A percentile compares a stretch with the other conserved stretches of the same genome.
Evolutionary conservation across 2,888 invertebrate genomes (phyloP).

Genomic region (Malthinus seriepunctatus): DNA sequence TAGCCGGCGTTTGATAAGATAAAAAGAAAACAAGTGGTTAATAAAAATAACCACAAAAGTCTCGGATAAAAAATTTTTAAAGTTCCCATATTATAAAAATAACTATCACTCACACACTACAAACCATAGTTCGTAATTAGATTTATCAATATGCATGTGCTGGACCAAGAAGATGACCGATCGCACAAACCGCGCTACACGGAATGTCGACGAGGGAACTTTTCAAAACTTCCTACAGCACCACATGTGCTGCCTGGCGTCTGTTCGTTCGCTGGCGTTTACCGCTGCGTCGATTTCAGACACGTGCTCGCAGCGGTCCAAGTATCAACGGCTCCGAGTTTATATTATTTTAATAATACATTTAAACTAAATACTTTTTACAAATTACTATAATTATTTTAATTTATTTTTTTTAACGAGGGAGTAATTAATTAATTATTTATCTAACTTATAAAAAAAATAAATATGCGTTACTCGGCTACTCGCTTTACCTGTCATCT

Average conservation of each 20-base stretch:
- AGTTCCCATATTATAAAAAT: conserved; percentile 33
- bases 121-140: conserved; percentile 25
- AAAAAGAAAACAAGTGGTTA: conserved; percentile 30
- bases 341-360: too few species aligned
- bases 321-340: conserved; percentile 12
- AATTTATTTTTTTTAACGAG: too few species aligned
- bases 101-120: conserved; percentile 30
- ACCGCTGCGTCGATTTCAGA: conserved; percentile 27
- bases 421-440: too few species aligned
- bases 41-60: conserved; percentile 35
- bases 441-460: too few species aligned
- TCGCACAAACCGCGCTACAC: conserved; percentile 36
- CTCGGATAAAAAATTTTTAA: conserved; percentile 32
- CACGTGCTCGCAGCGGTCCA: conserved; percentile 19
- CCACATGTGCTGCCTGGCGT: conserved; percentile 31
- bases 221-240: conserved; percentile 33
- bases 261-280: conserved; percentile 26
- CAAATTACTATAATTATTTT: too few species aligned
- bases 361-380: too few species aligned
- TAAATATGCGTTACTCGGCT: too few species aligned
- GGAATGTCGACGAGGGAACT: conserved; percentile 35
- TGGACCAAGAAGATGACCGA: conserved; percentile 35
- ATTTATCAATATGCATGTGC: conserved; percentile 26
- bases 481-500: too few species aligned
- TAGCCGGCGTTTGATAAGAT: conserved; percentile 28